Evolutionary conservation across 2,797 vertebrate species (phyloP), one percentile per base, ranked within the genome.

Genomic region (Tauraco hartlaubi): DNA sequence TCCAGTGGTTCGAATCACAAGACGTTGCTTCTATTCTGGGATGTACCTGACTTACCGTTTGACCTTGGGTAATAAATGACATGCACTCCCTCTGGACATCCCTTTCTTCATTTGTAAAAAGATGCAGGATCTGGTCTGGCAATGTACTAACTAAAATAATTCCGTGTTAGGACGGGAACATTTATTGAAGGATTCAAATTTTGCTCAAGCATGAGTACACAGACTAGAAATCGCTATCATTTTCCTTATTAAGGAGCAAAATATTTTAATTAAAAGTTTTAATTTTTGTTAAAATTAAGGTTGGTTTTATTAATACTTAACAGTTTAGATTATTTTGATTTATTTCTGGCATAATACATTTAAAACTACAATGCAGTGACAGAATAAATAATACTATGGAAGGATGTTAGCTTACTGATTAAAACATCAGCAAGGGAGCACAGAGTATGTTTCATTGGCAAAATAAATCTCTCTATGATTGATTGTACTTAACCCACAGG

Each of bases 1-100:
- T 95, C 82, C 85, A 88, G 85, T 12, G 12, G 82, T 92, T 92
- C 2, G 0, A 93, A 91, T 96, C 94, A 97, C 92, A 96, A 96
- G 92, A 95, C 25, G 3, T 61, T 79, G 88, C 61, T 96, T 79
- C 96, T 96, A 96, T 96, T 97, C 90, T 91, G 80, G 92, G 95
- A 90, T 52, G 79, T 81, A 94, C 91, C 89, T 96, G 89, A 77
- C 79, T 93, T 91, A 88, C 69, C 7, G 10, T 90, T 84, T 94
- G 95, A 96, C 96, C 94, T 97, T 96, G 95, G 59, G 66, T 76
- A 96, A 92, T 46, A 96, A 90, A 91, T 29, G 71, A 88, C 79
- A 63, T 29, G 68, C 67, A 54, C 39, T 75, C 73, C 86, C 73
- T 59, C 76, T 76, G 82, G 91, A 87, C 76, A 95, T 66, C 72